Evolutionary conservation across 2,797 vertebrate genomes (phyloP).

Genomic region (Petrocephalus schoutedeni): DNA sequence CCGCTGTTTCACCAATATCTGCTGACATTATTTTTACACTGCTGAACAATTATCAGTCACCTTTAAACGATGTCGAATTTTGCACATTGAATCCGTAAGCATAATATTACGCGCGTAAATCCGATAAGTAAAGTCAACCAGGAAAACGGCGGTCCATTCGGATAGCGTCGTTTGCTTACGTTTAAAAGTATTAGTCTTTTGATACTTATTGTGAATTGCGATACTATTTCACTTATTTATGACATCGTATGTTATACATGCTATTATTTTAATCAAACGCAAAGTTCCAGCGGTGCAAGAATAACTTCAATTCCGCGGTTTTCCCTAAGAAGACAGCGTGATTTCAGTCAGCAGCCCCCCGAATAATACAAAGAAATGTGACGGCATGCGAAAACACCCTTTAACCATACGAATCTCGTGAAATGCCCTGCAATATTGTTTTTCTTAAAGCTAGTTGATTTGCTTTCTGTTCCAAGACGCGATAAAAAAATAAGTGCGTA

Average conservation of each 20-base stretch:
- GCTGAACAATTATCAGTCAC: neutral
- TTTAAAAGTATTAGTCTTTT: neutral
- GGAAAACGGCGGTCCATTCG: neutral
- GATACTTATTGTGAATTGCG: neutral
- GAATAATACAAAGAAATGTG: neutral
- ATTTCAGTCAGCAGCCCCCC: neutral
- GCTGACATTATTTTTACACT: neutral
- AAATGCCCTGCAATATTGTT: neutral
- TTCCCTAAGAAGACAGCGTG: neutral
- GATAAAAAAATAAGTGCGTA: neutral
- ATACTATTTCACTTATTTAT: neutral
- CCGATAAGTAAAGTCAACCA: neutral
- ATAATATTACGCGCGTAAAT: slow-evolving; percentile 25
- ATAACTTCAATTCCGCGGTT: neutral
- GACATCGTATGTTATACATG: neutral
- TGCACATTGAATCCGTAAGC: neutral
- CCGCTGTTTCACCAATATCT: neutral
- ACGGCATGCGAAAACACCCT: neutral
- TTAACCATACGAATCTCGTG: neutral
- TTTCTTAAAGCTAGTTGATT: neutral
- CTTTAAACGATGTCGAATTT: neutral
- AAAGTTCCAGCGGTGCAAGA: slow-evolving; percentile 1
- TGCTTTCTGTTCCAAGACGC: neutral
- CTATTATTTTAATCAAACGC: neutral
- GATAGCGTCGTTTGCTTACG: neutral